Base-by-base conservation (phyloP, 2,888 invertebrate genomes). In the Drosophila neonasuta region DNA sequence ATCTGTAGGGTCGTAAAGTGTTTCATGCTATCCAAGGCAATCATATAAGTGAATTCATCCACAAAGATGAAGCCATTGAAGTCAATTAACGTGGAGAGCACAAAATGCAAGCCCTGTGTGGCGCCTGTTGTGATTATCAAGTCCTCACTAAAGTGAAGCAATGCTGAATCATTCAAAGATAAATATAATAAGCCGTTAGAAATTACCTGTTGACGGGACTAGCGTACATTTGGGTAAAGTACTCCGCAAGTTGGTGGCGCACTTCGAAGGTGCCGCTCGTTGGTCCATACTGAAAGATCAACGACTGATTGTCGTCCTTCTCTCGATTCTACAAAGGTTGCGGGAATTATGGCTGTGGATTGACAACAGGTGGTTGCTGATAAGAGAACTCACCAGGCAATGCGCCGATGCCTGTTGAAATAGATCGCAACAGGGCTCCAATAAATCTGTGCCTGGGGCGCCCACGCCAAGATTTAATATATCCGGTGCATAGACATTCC, bases 11-110 rank as follows among this genome's bases (percentile, higher is more conserved):
- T 88, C 8, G 93, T 91, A 74, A 93, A 94, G 71, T 93, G 92
- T 62, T 90, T 90, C 68, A 94, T 92, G 10, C 90, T 89, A 39
- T 92, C 91, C 24, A 93, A 86, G 2, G 93, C 94, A 66, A 93
- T 92, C 92, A 94, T 94, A 76, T 94, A 94, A 1, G 94, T 93
- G 11, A 92, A 93, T 86, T 94, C 93, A 79, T 94, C 94, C 9
- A 94, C 92, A 86, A 94, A 94, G 54, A 94, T 92, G 9, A 92
- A 89, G 1, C 92, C 92, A 48, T 92, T 90, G 2, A 92, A 91
- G 24, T 92, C 91, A 17, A 94, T 75, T n/a, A 93, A 77, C 0
- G 92, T 92, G n/a, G 92, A 92, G 7, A 93, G 76, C 45, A 93
- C 86, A 41, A 93, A 78, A 79, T 93, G 92, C 2, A 94, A 79